Percentiles rank a stretch among this genome's conserved stretches.
Conservation (phyloP, 92 coral and sea anemone species). For the Zoanthus solanderi region DNA sequence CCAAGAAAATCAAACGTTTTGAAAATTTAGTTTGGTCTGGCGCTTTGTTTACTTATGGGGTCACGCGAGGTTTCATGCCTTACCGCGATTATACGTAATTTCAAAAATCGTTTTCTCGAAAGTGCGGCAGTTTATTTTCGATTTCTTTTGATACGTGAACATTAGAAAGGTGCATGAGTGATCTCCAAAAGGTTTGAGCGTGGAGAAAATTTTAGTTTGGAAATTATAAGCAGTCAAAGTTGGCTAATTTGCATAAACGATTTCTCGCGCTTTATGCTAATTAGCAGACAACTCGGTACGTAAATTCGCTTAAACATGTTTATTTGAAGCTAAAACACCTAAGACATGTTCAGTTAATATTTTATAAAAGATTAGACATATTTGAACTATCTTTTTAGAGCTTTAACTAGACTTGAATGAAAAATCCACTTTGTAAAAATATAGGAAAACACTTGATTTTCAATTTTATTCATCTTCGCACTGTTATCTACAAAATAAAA, state of each 20-base stretch:
- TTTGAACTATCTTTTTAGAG: too few relatives aligned
- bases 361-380: too few relatives aligned
- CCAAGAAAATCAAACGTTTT: neutral
- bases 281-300: neutral
- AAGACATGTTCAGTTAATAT: neutral
- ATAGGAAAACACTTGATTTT: too few relatives aligned
- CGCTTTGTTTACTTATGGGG: neutral
- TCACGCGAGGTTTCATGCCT: neutral
- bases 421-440: too few relatives aligned
- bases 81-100: neutral
- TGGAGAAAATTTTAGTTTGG: neutral
- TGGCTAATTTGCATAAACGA: conserved; percentile 8
- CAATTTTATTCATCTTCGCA: too few relatives aligned
- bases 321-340: neutral
- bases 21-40: neutral
- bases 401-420: too few relatives aligned
- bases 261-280: neutral
- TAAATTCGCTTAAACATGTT: neutral
- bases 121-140: conserved; percentile 22
- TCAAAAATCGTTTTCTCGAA: conserved; percentile 29
- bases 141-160: neutral
- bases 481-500: too few relatives aligned
- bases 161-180: neutral
- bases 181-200: neutral
- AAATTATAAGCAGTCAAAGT: neutral